These are phyloP conservation scores for Lutjanus argentimaculatus DNA, from an alignment of 2,797 vertebrate species.

Conservation along the genomic window DNA sequence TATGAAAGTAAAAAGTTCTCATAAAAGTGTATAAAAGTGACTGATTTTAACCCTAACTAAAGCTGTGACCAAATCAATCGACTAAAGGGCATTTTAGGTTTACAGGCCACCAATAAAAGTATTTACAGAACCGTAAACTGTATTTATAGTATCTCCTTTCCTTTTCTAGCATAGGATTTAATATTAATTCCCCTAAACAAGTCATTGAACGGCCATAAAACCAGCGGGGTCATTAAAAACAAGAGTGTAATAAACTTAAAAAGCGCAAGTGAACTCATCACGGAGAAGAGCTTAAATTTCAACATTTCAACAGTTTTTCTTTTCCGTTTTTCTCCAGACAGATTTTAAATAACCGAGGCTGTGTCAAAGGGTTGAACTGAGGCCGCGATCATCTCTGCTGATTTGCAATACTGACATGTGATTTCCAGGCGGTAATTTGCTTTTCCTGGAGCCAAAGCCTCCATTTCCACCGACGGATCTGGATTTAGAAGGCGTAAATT, in stretches of 20 bases:
- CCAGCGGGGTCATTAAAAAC: slow-evolving; percentile 27
- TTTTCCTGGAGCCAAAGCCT: slow-evolving; percentile 49
- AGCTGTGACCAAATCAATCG: neutral
- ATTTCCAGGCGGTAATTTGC: slow-evolving; percentile 31
- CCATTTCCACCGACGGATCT: slow-evolving; percentile 23
- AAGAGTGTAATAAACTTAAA: slow-evolving; percentile 2
- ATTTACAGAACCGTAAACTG: slow-evolving; percentile 37
- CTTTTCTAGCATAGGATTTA: neutral
- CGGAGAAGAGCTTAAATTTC: neutral
- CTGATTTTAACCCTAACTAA: neutral
- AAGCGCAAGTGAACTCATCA: neutral
- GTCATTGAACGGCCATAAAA: slow-evolving; percentile 7
- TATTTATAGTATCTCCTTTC: neutral
- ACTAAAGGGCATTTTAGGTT: neutral
- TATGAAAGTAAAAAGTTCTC: neutral
- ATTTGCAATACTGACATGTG: slow-evolving; percentile 34
- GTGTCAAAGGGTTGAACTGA: neutral
- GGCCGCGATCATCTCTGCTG: slow-evolving; percentile 1
- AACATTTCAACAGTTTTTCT: neutral
- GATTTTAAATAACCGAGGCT: neutral
- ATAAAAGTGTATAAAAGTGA: neutral
- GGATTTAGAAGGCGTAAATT: slow-evolving; percentile 43
- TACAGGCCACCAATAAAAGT: slow-evolving; percentile 30
- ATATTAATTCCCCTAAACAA: neutral
- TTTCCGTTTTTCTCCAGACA: neutral